phyloP scores from a whole-genome alignment of 2,113 vertebrate genomes.

The Emydura subglobosa region DNA sequence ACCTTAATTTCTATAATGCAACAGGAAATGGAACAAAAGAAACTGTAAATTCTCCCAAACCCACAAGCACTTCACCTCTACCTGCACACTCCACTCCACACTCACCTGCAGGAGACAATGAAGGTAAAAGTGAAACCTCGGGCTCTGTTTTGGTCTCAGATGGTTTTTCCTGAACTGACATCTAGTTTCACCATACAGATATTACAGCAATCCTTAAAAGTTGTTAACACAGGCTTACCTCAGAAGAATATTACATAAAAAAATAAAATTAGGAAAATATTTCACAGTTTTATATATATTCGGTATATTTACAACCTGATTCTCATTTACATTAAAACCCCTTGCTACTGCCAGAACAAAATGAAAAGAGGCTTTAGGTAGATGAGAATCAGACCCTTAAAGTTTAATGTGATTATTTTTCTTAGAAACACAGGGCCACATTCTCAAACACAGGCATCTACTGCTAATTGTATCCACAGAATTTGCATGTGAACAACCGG shows the following conservation, averaged over 20 bases:
- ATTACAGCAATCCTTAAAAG: neutral
- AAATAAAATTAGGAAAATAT: neutral
- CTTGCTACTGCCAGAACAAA: neutral
- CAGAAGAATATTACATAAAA: neutral
- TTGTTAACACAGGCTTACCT: neutral
- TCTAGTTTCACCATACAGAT: neutral
- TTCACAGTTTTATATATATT: neutral
- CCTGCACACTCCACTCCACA: neutral
- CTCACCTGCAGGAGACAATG: neutral
- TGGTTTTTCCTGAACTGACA: neutral
- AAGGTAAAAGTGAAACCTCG: neutral
- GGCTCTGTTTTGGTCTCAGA: accelerated
- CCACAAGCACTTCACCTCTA: neutral
- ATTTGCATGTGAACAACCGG: neutral
- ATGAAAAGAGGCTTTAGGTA: neutral
- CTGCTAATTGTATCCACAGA: neutral
- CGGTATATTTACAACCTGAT: neutral
- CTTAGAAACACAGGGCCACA: neutral
- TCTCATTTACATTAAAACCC: neutral
- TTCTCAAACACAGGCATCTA: neutral
- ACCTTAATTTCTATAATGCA: neutral
- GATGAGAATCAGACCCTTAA: neutral
- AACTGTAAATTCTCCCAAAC: neutral
- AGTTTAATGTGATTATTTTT: neutral
- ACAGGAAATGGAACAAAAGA: neutral